Conservation (phyloP, 2,888 invertebrate genomes). For the Gastrophysa polygoni region DNA sequence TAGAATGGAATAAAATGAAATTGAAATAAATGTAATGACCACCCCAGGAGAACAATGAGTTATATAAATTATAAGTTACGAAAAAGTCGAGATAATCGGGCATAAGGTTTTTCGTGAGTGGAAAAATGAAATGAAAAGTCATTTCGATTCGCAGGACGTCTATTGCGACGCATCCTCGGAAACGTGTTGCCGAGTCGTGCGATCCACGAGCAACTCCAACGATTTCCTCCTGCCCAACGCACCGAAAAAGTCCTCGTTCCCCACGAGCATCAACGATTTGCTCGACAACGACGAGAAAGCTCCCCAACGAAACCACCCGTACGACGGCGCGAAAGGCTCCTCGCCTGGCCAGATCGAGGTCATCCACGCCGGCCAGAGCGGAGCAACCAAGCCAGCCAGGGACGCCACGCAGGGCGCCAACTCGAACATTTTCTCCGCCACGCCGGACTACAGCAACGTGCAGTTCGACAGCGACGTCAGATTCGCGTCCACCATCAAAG, state of each 20-base stretch:
- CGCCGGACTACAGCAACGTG: conserved; percentile 50
- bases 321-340: conserved; percentile 43
- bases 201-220: not conserved
- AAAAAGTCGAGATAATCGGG: too few species aligned
- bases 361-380: conserved; percentile 49
- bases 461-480: conserved; percentile 50
- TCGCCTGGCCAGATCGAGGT: conserved; percentile 50
- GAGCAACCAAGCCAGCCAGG: conserved; percentile 49
- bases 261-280: conserved; percentile 39
- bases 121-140: too few species aligned
- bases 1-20: too few species aligned
- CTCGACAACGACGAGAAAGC: conserved; percentile 48
- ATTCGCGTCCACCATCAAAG: conserved; percentile 52
- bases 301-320: too few species aligned
- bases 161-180: conserved; percentile 35
- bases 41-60: too few species aligned
- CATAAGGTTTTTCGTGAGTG: too few species aligned
- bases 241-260: conserved; percentile 29
- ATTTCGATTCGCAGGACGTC: too few species aligned
- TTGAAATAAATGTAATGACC: too few species aligned
- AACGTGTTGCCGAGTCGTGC: conserved; percentile 41
- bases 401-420: conserved; percentile 44
- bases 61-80: too few species aligned
- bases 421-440: conserved; percentile 45
- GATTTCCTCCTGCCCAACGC: conserved; percentile 11